Conservation (phyloP, 2,113 vertebrate species). For the Serinus canaria region DNA sequence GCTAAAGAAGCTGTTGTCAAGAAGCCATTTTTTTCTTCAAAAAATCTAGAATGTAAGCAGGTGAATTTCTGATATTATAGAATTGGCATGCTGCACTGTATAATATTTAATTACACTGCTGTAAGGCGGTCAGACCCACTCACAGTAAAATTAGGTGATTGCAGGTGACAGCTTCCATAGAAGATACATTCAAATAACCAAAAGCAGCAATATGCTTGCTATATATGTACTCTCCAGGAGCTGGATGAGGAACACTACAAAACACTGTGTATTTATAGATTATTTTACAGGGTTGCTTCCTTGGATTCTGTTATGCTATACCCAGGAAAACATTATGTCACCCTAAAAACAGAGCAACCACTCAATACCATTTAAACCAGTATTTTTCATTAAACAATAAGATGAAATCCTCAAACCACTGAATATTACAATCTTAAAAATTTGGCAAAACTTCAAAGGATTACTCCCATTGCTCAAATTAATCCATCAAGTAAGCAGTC, state of each 20-base stretch:
- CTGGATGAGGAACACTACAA: background rate
- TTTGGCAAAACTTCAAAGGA: background rate
- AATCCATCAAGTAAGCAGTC: background rate
- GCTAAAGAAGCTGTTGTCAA: background rate
- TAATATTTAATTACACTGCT: background rate
- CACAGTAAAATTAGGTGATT: background rate
- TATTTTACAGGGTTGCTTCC: background rate
- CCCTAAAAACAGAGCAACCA: background rate
- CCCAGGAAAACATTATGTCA: background rate
- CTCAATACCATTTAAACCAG: background rate
- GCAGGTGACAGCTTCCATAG: background rate
- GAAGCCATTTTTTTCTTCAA: background rate
- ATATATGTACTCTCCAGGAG: background rate
- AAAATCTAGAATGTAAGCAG: background rate
- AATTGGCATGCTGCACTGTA: background rate
- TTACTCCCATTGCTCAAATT: background rate
- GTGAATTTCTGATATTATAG: background rate
- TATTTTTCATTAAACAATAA: background rate
- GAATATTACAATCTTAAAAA: background rate
- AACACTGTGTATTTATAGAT: background rate
- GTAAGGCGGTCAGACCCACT: background rate
- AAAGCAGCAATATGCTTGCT: background rate
- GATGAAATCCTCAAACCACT: background rate
- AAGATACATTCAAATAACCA: background rate
- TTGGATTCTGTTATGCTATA: background rate